Conservation (phyloP, 2,888 invertebrate genomes). For the Phaedon cochleariae region DNA sequence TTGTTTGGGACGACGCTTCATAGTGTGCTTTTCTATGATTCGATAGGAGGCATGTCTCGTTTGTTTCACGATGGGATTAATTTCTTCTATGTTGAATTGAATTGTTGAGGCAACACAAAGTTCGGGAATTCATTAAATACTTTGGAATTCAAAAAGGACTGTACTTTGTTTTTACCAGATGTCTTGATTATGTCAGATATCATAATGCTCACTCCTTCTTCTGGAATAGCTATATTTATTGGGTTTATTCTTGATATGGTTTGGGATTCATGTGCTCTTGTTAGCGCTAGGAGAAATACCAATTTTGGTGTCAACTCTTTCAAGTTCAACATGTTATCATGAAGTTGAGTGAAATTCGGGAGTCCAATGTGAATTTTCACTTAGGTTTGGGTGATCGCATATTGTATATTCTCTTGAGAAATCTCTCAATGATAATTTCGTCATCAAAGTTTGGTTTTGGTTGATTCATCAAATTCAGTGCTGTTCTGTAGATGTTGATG, state of each 20-base stretch:
- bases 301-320: slow-evolving; percentile 18
- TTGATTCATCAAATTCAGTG: slow-evolving; percentile 11
- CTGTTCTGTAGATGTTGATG: slow-evolving; percentile 17
- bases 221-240: neutral
- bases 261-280: slow-evolving; percentile 19
- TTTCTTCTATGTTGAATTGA: neutral
- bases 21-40: slow-evolving; percentile 29
- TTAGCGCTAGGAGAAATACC: slow-evolving; percentile 10
- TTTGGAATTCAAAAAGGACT: slow-evolving; percentile 14
- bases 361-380: neutral
- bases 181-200: slow-evolving; percentile 25
- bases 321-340: neutral
- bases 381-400: slow-evolving; percentile 12
- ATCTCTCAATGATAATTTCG: slow-evolving; percentile 19
- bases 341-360: slow-evolving; percentile 4
- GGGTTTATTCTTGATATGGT: slow-evolving; percentile 2
- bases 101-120: slow-evolving; percentile 28
- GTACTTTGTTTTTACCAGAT: slow-evolving; percentile 18
- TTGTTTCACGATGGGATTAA: neutral
- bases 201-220: slow-evolving; percentile 14
- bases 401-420: too few relatives aligned
- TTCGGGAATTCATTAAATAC: slow-evolving; percentile 20
- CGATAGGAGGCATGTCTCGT: slow-evolving; percentile 7
- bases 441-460: neutral
- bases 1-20: slow-evolving; percentile 29